Conservation (phyloP, 2,888 invertebrate species). For the Calliopum simillimum region DNA sequence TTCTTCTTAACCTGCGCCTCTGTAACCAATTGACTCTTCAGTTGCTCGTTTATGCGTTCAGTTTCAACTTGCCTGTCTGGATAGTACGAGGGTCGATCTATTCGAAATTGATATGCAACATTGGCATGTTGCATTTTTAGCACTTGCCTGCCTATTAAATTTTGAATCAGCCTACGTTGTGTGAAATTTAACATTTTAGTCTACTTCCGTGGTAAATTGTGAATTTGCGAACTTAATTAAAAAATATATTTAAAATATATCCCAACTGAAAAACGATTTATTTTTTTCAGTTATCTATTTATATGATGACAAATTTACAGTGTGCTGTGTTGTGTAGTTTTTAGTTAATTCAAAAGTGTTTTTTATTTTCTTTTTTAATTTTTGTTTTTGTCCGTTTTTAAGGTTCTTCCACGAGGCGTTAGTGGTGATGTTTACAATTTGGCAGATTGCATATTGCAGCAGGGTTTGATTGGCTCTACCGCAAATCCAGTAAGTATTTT, state of each 20-base stretch:
- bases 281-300: conserved; percentile 29
- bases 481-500: conserved; percentile 75
- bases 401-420: conserved; percentile 86
- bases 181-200: conserved; percentile 51
- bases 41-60: conserved; percentile 48
- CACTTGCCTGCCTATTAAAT: conserved; percentile 37
- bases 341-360: conserved; percentile 18
- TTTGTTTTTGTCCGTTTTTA: conserved; percentile 7
- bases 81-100: conserved; percentile 53
- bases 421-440: conserved; percentile 94
- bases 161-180: conserved; percentile 44
- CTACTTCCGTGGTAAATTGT: conserved; percentile 35
- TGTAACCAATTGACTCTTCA: conserved; percentile 43
- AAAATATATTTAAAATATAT: conserved; percentile 34
- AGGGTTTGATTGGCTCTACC: conserved; percentile 92
- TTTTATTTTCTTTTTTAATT: conserved; percentile 19
- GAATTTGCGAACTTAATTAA: conserved; percentile 33
- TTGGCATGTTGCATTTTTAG: conserved; percentile 42
- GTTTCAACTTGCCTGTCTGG: conserved; percentile 57
- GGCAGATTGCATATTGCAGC: conserved; percentile 92
- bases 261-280: conserved; percentile 36
- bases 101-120: conserved; percentile 55
- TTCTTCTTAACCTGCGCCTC: conserved; percentile 45
- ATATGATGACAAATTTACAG: conserved; percentile 8
- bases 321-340: conserved; percentile 24